A percentile compares a stretch with the other conserved stretches of the same genome.
These are phyloP conservation scores for Pollicipes pollicipes DNA, from an alignment of 1,140 invertebrate species.

Conservation along the genomic window DNA sequence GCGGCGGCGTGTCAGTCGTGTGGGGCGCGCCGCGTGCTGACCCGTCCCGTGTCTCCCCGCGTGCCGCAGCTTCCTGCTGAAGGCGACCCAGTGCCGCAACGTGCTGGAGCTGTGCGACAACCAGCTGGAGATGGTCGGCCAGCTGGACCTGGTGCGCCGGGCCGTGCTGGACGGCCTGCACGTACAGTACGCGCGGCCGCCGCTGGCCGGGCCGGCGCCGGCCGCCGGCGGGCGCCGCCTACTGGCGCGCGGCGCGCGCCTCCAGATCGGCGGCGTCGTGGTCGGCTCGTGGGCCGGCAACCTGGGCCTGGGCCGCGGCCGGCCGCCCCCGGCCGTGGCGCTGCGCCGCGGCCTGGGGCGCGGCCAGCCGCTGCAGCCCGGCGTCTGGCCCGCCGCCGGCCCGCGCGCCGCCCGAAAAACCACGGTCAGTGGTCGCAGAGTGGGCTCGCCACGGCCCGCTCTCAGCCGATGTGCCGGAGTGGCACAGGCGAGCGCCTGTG, in stretches of 20 bases:
- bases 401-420: no score
- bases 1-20: no score
- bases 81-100: slow-evolving; percentile 1
- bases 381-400: neutral
- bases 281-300: slow-evolving; percentile 4
- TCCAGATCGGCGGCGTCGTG: slow-evolving; percentile 1
- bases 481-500: no score
- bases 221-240: neutral
- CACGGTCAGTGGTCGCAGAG: no score
- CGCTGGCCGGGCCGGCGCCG: neutral
- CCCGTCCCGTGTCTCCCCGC: no score
- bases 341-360: neutral
- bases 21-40: no score
- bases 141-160: slow-evolving; percentile 6
- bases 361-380: no score
- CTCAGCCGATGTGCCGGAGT: no score
- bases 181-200: slow-evolving; percentile 5
- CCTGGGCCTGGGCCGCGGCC: neutral
- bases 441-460: no score
- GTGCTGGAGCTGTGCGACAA: slow-evolving; percentile 4
- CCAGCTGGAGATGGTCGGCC: neutral
- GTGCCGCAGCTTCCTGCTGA: slow-evolving; percentile 1
- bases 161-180: slow-evolving; percentile 2
- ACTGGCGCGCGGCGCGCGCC: neutral
- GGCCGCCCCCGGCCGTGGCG: neutral